A percentile compares a stretch with the other conserved stretches of the same genome.
These are phyloP conservation scores for Falco rusticolus DNA, from an alignment of 2,797 vertebrate species.

Conservation along the genomic window DNA sequence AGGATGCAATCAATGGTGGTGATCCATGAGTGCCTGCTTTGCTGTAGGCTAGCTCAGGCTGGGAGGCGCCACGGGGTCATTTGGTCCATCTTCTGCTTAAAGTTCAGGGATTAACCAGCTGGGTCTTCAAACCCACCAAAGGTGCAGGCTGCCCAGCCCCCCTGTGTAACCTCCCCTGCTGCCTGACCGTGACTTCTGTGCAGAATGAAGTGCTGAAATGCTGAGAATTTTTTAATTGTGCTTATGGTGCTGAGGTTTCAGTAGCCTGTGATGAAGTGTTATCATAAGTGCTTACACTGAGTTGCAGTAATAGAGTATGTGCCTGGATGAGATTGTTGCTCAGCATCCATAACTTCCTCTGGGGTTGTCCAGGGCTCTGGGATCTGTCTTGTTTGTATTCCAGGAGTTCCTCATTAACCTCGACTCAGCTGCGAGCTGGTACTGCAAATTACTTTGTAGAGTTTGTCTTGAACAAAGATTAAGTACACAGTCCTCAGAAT, in stretches of 20 bases:
- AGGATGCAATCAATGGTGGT: not conserved
- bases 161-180: too few relatives aligned
- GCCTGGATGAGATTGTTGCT: not conserved
- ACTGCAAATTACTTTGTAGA: not conserved
- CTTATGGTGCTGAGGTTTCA: not conserved
- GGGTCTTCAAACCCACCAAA: not conserved
- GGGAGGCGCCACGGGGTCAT: not conserved
- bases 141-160: not conserved
- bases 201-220: not conserved
- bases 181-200: not conserved
- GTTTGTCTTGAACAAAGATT: not conserved
- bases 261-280: not conserved
- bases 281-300: not conserved
- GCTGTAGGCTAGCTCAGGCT: not conserved
- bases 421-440: not conserved
- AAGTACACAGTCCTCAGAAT: not conserved
- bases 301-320: not conserved
- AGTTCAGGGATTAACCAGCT: not conserved
- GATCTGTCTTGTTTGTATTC: not conserved
- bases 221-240: fast-evolving
- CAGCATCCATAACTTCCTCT: not conserved
- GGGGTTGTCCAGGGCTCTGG: not conserved
- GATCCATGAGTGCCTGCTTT: too few relatives aligned
- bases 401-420: not conserved
- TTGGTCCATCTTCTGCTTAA: not conserved